Base-by-base conservation (phyloP, 2,888 invertebrate species). In the Orchesella flavescens region DNA sequence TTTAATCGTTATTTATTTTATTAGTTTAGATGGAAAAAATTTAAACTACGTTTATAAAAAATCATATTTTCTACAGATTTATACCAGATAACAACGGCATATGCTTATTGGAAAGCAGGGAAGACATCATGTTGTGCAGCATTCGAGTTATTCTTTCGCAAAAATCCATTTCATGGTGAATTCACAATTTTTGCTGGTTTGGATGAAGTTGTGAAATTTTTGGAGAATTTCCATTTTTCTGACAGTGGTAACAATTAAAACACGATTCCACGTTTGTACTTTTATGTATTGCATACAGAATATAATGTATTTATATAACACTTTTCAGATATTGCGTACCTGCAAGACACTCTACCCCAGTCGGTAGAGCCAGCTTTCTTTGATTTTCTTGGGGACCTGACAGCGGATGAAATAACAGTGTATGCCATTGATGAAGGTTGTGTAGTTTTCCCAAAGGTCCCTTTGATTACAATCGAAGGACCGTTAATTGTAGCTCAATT, bases 81-180 rank as follows among this genome's bases (percentile, higher is more conserved):
- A 81, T 99, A 99, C 91, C 97, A 98, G 93, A 97, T 99, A 88
- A 98, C 97, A 4, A 99, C 99, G 99, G 97, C 98, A 0, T 99
- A 99, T 91, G 98, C 98, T 1, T 99, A 99, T 90, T 99, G 99
- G 99, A 98, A 97, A 91, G 95, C 97, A 66, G 96, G 95, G n/a
- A 98, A 97, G 92, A 95, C 94, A 68, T 93, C 95, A 88, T 97
- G 98, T 91, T 92, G 92, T 76, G 96, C 98, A 0, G 97, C 98
- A 0, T 99, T 99, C 91, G 99, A 99, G 92, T 92, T 99, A 85
- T 99, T 97, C 92, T 99, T 99, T 91, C 94, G 99, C 15, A 94
- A 94, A 89, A 98, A 97, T 92, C 98, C 98, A 81, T 99, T 99
- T 90, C 94, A 96, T 89, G 99, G 99, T 66, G 99, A 99, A 91